Conservation (phyloP, 2,113 vertebrate genomes). For the Podilymbus podiceps region DNA sequence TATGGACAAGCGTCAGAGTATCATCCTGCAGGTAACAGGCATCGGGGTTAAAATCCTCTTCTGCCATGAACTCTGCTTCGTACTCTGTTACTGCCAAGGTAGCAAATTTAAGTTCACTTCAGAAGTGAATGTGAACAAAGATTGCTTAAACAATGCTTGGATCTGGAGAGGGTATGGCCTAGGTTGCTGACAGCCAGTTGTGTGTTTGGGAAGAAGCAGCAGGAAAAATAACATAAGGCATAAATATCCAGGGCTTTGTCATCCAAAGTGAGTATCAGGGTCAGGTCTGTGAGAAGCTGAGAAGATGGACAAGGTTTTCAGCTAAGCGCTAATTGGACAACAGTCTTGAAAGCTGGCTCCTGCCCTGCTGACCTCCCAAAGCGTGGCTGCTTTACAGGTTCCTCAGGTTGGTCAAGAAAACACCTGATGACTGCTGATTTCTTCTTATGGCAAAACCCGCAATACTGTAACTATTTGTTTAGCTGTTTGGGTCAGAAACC, state of each 20-base stretch:
- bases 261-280: neutral
- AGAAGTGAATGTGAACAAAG: neutral
- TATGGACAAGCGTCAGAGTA: neutral
- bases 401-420: neutral
- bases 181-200: neutral
- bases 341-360: neutral
- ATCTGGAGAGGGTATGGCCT: neutral
- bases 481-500: neutral
- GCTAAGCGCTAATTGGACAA: neutral
- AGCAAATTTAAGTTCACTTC: neutral
- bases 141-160: neutral
- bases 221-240: neutral
- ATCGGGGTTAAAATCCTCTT: neutral
- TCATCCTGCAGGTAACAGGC: neutral
- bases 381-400: neutral
- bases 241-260: neutral
- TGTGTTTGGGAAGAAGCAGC: neutral
- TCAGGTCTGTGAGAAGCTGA: neutral
- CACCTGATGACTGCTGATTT: neutral
- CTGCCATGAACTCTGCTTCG: accelerated
- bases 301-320: neutral
- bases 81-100: accelerated
- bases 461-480: neutral
- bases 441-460: neutral
- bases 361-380: neutral